Base-by-base conservation (phyloP, 2,113 vertebrate species). In the Aegypius monachus region DNA sequence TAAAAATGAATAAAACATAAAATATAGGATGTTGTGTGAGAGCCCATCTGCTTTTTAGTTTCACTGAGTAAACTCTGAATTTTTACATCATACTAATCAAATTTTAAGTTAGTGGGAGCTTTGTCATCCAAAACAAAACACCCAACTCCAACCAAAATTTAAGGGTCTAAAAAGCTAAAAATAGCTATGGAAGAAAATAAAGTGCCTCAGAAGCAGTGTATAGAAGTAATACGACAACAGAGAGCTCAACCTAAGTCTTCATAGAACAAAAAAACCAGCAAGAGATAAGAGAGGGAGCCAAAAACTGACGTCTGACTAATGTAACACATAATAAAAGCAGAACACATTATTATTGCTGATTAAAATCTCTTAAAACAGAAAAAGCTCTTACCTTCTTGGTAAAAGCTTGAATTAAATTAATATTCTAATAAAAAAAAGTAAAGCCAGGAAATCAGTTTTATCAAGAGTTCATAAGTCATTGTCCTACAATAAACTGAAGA, bases 231-330 rank as follows among this genome's bases (percentile, higher is more conserved):
- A 48, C 4, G 23, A 70, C 1, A 2, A 61, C 11, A 83, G 22
- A 59, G 4, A 59, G 22, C 12, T 79, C 61, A 72, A 52, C 7
- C 4, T 21, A 38, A 20, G 2, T 38, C 83, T 72, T 79, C 18
- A 52, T 0, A 47, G 13, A 61, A 48, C 12, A 6, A 58, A 34
- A 36, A 53, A 2, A 11, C 1, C 18, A 47, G 40, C 8, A 87
- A 32, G 16, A 88, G 26, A 27, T 15, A 48, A 38, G 16, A 77
- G 31, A 63, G 22, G 8, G 23, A 7, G 17, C 10, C 22, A 92
- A 29, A 81, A 78, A 92, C 25, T 42, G 32, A 43, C 1, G 2
- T 47, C 21, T 71, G 72, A 73, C 59, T 65, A 53, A 53, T 53
- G 14, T 27, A 71, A 79, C 5, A 27, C 11, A 29, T 7, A 59